phyloP scores from a whole-genome alignment of 2,888 invertebrate genomes.

The Tineola bisselliella region DNA sequence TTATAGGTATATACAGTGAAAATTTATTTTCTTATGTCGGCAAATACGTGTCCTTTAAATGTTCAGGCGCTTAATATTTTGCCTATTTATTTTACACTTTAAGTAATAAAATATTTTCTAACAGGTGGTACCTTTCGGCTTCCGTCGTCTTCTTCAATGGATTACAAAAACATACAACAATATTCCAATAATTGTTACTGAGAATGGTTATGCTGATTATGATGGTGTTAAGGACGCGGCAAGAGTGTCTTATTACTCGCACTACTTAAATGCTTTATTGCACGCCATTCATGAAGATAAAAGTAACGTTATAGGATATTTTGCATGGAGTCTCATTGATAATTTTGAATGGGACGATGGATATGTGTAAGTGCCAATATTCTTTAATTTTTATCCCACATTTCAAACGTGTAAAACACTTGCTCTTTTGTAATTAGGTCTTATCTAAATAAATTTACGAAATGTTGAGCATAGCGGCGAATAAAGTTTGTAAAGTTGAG shows the following conservation, averaged over 20 bases:
- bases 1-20: no score
- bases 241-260: conserved; percentile 68
- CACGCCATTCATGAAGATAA: conserved; percentile 67
- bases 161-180: conserved; percentile 62
- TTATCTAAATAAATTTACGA: no score
- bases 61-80: no score
- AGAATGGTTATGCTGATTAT: conserved; percentile 65
- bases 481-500: no score
- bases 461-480: no score
- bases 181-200: conserved; percentile 64
- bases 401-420: no score
- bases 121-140: conserved; percentile 68
- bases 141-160: conserved; percentile 64
- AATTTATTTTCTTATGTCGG: no score
- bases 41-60: no score
- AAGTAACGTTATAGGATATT: conserved; percentile 75
- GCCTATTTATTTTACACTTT: no score
- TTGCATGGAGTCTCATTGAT: conserved; percentile 85
- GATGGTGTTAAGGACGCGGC: conserved; percentile 60
- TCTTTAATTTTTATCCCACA: no score
- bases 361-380: conserved; percentile 69
- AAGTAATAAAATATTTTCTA: conserved; percentile 14
- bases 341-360: conserved; percentile 86
- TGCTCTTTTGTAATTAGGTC: no score
- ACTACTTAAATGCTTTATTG: conserved; percentile 55